phyloP scores from a whole-genome alignment of 2,113 vertebrate species.

The Pristiophorus japonicus region DNA sequence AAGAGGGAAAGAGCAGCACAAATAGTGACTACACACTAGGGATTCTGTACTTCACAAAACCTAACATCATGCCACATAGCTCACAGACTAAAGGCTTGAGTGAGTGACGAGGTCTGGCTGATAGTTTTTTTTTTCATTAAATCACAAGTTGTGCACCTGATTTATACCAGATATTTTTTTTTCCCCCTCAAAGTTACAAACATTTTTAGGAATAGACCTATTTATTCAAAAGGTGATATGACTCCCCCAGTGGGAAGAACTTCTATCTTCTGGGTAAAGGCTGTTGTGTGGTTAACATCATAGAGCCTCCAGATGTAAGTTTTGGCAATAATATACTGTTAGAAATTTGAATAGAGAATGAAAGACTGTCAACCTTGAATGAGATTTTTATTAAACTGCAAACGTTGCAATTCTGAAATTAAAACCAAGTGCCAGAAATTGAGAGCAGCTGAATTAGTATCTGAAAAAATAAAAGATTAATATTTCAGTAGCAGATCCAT shows the following conservation, averaged over 20 bases:
- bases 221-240: neutral
- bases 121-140: constrained; percentile 22
- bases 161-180: neutral
- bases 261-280: neutral
- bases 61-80: neutral
- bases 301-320: neutral
- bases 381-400: too few species aligned
- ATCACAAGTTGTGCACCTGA: neutral
- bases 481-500: too few species aligned
- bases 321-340: neutral
- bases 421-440: too few species aligned
- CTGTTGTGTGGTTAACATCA: neutral
- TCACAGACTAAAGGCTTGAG: neutral
- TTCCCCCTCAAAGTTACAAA: neutral
- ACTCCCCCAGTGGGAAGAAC: neutral
- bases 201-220: neutral
- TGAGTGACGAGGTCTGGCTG: neutral
- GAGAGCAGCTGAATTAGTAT: too few species aligned
- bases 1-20: neutral
- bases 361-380: neutral
- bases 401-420: too few species aligned
- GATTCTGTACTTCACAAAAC: neutral
- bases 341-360: neutral
- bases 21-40: neutral
- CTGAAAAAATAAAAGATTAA: too few species aligned